Base-by-base conservation (phyloP, 2,888 invertebrate species). In the Drosophila barbarae region DNA sequence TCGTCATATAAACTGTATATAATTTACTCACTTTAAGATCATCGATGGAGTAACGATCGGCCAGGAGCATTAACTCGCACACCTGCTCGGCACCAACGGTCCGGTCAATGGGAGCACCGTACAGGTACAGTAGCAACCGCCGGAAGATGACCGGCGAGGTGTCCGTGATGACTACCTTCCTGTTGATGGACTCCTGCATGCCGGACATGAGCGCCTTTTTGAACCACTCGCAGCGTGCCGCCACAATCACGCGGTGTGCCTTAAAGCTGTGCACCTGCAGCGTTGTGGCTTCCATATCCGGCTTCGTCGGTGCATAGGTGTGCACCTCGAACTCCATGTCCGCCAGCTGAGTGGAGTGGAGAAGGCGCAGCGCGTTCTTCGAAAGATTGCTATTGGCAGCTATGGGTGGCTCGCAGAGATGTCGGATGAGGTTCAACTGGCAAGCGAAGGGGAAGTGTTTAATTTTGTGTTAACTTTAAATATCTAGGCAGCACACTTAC, bases 181-280 rank as follows among this genome's bases (percentile, higher is more conserved):
- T 92, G 82, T 93, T 92, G 71, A 94, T 93, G 26, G 93, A 92
- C 88, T 94, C 94, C 77, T 92, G 90, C 94, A 94, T 94, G 51
- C 93, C 94, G 50, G 93, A 93, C 44, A 93, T 90, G 15, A 94
- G 87, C 1, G 93, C 94, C 73, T 93, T 90, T 49, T 93, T 90
- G 84, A 93, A 93, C 93, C 93, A 93, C 85, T 93, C 93, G 88
- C 93, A 93, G 63, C 87, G 82, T 1, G 93, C 90, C 5, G 93
- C 93, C 13, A 93, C 92, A 63, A 93, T 91, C 12, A 93, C 93
- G 59, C 93, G 90, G 86, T 94, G 94, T 1, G 93, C 91, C 67
- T 90, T 89, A 70, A 92, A 90, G 44, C 88, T 90, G 69, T 89
- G 89, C 54, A 87, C 77, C 47, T 88, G 86, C 39, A 79, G 61